Evolutionary conservation across 1,140 invertebrate species (phyloP).

Genomic region (Conus ventricosus): DNA sequence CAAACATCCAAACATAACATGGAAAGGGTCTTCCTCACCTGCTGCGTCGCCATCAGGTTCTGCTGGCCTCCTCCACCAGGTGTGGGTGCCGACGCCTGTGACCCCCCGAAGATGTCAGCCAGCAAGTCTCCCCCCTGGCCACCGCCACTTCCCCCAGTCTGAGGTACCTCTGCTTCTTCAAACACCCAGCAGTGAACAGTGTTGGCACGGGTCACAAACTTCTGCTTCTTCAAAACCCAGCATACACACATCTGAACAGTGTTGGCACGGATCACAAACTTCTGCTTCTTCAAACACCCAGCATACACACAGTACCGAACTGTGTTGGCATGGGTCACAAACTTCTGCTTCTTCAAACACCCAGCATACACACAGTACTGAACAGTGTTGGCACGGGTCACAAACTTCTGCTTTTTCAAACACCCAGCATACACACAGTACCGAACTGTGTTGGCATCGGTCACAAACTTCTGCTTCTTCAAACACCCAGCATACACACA

Average conservation of each 20-base stretch:
- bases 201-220: too few relatives aligned
- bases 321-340: too few relatives aligned
- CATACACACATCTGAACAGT: not conserved
- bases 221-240: slow-evolving; percentile 35
- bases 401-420: slow-evolving; percentile 25
- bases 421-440: slow-evolving; percentile 24
- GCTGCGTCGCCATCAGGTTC: slow-evolving; percentile 8
- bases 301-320: not conserved
- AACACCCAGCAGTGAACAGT: slow-evolving; percentile 21
- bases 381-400: not conserved
- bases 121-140: slow-evolving; percentile 29
- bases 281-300: slow-evolving; percentile 35
- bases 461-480: too few relatives aligned
- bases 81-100: not conserved
- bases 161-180: slow-evolving; percentile 28
- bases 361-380: slow-evolving; percentile 13
- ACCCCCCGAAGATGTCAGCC: slow-evolving; percentile 36
- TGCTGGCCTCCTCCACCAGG: not conserved
- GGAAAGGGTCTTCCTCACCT: slow-evolving; percentile 4
- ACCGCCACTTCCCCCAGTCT: not conserved
- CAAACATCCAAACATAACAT: not conserved
- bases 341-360: slow-evolving; percentile 28
- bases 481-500: too few relatives aligned
- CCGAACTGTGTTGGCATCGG: not conserved
- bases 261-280: too few relatives aligned